phyloP scores from a whole-genome alignment of 2,797 vertebrate species.

The Pelochelys cantorii region DNA sequence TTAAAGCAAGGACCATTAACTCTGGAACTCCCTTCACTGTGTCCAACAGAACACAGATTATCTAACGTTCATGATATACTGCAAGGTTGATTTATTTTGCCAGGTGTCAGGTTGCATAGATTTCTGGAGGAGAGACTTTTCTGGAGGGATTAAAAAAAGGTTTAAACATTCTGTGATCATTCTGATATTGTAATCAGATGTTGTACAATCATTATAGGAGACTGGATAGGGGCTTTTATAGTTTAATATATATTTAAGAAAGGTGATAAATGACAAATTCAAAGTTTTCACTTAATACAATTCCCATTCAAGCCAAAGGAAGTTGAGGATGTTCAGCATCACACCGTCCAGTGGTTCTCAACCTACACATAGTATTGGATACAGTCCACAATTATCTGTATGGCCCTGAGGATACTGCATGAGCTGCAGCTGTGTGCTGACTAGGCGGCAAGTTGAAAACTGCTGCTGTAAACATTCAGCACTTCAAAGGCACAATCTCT shows the following conservation, averaged over 20 bases:
- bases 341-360: neutral
- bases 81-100: neutral
- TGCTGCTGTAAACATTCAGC: neutral
- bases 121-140: neutral
- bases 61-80: neutral
- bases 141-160: neutral
- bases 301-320: neutral
- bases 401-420: too few species aligned
- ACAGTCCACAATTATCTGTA: too few species aligned
- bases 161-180: neutral
- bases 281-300: neutral
- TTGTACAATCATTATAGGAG: neutral
- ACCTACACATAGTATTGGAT: too few species aligned
- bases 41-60: neutral
- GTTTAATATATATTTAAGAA: neutral
- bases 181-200: neutral
- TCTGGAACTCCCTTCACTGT: neutral
- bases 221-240: neutral
- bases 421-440: too few species aligned
- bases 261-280: neutral
- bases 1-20: neutral
- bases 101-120: neutral
- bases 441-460: too few species aligned
- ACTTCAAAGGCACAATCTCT: neutral
- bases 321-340: too few species aligned